Evolutionary conservation across 2,888 invertebrate species (phyloP), one percentile per base, ranked within the genome.

Genomic region (Nephrotoma flavescens): DNA sequence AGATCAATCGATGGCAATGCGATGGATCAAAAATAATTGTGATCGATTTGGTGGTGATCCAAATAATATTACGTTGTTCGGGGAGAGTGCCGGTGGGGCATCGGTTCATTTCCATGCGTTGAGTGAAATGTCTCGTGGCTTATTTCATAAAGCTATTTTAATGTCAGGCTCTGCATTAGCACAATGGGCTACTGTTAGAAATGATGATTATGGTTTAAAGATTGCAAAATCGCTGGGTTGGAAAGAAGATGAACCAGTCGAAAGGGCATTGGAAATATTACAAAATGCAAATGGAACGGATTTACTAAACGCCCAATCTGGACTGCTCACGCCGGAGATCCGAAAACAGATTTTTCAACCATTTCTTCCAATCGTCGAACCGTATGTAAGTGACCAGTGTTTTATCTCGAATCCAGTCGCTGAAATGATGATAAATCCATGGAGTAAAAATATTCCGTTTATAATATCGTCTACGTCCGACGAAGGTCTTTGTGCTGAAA

Each of bases 51-150:
- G 83, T 41, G 83, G 83, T 83, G 83, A 83, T 83, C 83, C 83
- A 31, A n/a, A 83, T 12, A 83, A n/a, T 83, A 83, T 83, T 12
- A 83, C 83, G 2, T 4, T 83, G 12, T 83, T 83, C 41, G 83
- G 83, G 6, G 41, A 83, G 9, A 83, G 83, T 83, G 83, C 83
- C 9, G 83, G 83, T 41, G 83, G 41, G 11, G 83, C 41, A 6
- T 83, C 92, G 4, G 90, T 92, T 0, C 92, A 93, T 88, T 92
- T 91, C 87, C 90, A 93, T 89, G 90, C 92, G 88, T 88, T 93
- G 6, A 93, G 93, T 0, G 92, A 93, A 91, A 91, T 87, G 90
- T 91, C 88, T 91, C 90, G 87, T 90, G 89, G 2, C 90, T 91
- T 45, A 93, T 92, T 92, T 87, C 91, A 91, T 88, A 91, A 91